Percentiles rank a stretch among this genome's conserved stretches.
phyloP scores from a whole-genome alignment of 2,797 vertebrate species.

The Pygocentrus nattereri region DNA sequence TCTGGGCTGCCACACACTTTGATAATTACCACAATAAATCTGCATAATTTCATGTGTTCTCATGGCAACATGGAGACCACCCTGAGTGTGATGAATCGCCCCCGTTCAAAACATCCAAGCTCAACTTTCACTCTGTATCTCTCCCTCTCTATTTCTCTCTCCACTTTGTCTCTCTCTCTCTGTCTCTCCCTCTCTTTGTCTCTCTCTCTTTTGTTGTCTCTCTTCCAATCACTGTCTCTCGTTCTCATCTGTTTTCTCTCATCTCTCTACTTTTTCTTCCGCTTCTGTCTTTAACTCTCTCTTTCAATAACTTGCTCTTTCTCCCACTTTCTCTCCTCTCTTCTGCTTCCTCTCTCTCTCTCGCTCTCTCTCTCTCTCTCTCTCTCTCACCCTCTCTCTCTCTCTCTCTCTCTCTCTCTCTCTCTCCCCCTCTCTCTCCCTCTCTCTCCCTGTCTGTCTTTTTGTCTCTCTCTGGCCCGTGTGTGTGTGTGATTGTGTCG shows the following conservation, averaged over 20 bases:
- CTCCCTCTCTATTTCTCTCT: not conserved
- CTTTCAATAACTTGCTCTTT: constrained; percentile 10
- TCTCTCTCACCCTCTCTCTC: not conserved
- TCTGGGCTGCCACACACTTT: constrained; percentile 20
- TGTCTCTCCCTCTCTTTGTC: not conserved
- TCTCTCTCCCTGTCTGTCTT: not conserved
- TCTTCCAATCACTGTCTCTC: not conserved
- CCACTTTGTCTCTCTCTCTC: not conserved
- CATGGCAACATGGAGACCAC: constrained; percentile 29
- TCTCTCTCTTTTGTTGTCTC: constrained; percentile 43
- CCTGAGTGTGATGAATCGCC: constrained; percentile 18
- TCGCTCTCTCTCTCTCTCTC: not conserved
- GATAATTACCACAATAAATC: constrained; percentile 52
- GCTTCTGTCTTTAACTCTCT: not conserved
- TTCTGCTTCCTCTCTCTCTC: constrained; percentile 12
- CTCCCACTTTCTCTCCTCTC: constrained; percentile 49
- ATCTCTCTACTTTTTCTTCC: not conserved
- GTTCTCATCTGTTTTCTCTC: not conserved
- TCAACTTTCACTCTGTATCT: not conserved
- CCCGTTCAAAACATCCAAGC: constrained; percentile 28
- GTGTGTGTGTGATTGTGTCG: constrained; percentile 11
- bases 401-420: constrained; percentile 17
- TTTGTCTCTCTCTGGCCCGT: not conserved
- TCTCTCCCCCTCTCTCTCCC: constrained; percentile 9
- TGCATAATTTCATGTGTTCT: constrained; percentile 46